These are phyloP conservation scores for Kryptopterus vitreolus DNA, from an alignment of 2,797 vertebrate species.

Conservation along the genomic window DNA sequence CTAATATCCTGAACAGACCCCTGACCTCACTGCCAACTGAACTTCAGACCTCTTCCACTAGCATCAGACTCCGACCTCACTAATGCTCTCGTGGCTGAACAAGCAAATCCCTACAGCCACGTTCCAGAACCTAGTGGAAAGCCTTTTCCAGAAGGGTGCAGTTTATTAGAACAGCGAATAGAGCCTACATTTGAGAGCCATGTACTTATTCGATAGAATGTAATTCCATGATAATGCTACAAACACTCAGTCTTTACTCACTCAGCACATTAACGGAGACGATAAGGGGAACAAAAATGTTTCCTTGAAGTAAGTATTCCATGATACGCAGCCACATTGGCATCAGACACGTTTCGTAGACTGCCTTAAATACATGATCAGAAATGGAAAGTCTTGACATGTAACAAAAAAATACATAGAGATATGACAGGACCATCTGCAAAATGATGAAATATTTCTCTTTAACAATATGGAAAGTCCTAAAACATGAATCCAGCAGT, in stretches of 20 bases:
- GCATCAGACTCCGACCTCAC: not conserved
- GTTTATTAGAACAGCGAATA: not conserved
- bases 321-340: slow-evolving; percentile 4
- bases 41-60: no score
- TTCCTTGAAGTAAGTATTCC: not conserved
- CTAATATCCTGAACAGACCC: not conserved
- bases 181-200: not conserved
- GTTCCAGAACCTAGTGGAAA: not conserved
- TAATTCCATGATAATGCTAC: not conserved
- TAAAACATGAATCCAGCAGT: slow-evolving; percentile 3
- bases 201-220: not conserved
- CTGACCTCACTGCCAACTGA: not conserved
- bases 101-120: not conserved
- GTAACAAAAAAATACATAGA: not conserved
- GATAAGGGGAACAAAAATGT: not conserved
- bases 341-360: not conserved
- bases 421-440: slow-evolving; percentile 9
- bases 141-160: not conserved
- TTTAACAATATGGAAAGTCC: not conserved
- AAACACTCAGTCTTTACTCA: not conserved
- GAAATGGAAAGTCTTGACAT: not conserved
- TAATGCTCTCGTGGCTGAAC: not conserved
- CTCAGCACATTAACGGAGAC: not conserved
- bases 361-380: not conserved
- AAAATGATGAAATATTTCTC: slow-evolving; percentile 1